Conservation (phyloP, 2,797 vertebrate species). For the Coluber constrictor region DNA sequence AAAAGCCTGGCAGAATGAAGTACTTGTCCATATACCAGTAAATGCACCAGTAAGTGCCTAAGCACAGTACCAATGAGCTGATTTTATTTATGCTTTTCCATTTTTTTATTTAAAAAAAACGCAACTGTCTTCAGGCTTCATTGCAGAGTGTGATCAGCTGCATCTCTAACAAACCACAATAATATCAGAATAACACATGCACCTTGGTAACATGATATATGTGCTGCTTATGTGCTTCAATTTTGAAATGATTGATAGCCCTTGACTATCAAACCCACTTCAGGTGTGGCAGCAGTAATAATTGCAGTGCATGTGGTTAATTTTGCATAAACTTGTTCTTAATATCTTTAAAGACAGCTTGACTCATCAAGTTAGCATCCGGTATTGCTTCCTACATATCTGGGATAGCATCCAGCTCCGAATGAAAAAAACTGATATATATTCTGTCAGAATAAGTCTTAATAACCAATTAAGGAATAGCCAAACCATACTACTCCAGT, state of each 20-base stretch:
- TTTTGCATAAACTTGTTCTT: neutral
- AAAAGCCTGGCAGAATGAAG: neutral
- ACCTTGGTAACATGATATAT: neutral
- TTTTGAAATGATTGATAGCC: neutral
- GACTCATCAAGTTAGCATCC: neutral
- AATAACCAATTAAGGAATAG: neutral
- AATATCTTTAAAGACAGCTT: neutral
- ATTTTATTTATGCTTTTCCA: neutral
- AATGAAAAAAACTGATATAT: neutral
- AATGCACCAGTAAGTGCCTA: neutral
- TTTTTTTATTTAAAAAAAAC: neutral
- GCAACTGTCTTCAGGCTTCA: neutral
- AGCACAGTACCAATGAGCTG: neutral
- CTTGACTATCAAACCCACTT: neutral
- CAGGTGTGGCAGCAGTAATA: neutral
- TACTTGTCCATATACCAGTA: neutral
- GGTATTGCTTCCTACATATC: neutral
- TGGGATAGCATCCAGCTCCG: neutral
- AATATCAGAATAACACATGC: neutral
- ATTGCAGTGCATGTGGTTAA: neutral
- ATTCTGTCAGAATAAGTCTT: neutral
- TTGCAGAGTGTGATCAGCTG: neutral
- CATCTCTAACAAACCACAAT: neutral
- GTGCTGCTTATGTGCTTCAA: neutral
- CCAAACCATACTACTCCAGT: neutral